Evolutionary conservation across 2,113 vertebrate genomes (phyloP).

Genomic region (Pogona vitticeps): DNA sequence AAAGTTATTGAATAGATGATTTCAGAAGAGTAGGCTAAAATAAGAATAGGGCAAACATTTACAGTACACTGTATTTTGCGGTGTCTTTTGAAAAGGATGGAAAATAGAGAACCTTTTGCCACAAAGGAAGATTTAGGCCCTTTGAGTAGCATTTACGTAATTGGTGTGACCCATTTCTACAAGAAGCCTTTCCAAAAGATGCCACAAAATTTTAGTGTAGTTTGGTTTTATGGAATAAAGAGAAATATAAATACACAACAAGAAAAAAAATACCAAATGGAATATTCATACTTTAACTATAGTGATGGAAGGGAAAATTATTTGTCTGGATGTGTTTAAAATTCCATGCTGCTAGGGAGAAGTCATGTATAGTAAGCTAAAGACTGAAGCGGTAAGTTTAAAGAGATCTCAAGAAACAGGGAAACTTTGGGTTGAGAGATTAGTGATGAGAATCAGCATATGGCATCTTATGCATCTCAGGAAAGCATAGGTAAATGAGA

Average conservation of each 20-base stretch:
- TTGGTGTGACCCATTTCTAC: neutral
- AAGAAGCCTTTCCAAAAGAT: neutral
- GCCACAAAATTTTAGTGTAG: neutral
- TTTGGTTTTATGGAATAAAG: neutral
- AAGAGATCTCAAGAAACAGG: neutral
- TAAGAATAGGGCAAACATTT: conserved; percentile 35
- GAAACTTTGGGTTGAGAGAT: neutral
- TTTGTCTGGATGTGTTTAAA: neutral
- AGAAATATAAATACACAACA: neutral
- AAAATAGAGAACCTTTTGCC: neutral
- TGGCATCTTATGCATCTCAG: too few species aligned
- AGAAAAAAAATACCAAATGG: neutral
- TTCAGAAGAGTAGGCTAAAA: conserved; percentile 46
- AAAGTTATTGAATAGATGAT: conserved; percentile 48
- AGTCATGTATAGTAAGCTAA: too few species aligned
- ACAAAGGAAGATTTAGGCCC: conserved; percentile 45
- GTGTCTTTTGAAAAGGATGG: conserved; percentile 58
- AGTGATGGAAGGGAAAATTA: neutral
- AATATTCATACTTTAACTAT: neutral
- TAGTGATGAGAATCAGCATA: neutral
- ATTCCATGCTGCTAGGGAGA: neutral
- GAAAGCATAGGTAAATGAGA: too few species aligned
- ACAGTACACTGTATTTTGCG: conserved; percentile 60
- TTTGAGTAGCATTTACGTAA: conserved; percentile 17
- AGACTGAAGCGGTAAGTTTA: neutral